phyloP scores from a whole-genome alignment of 2,888 invertebrate species.

The Agrotis exclamationis region DNA sequence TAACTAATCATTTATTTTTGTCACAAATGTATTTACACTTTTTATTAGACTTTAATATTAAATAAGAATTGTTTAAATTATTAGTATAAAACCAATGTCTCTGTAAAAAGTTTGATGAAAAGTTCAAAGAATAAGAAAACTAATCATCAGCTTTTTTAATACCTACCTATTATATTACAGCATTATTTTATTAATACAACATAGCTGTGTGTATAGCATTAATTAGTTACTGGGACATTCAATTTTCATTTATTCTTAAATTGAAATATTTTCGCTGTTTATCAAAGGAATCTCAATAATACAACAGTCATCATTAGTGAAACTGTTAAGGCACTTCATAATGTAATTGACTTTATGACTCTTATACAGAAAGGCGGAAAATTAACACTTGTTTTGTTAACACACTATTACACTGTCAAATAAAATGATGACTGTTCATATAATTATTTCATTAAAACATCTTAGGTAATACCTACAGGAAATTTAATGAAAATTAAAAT shows the following conservation, averaged over 20 bases:
- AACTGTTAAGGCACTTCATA: conserved; percentile 70
- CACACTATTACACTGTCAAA: conserved; percentile 21
- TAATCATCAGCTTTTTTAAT: conserved; percentile 20
- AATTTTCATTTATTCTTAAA: conserved; percentile 15
- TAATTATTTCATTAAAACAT: conserved; percentile 5
- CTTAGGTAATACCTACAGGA: neutral
- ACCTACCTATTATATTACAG: too few species aligned
- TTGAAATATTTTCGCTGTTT: conserved; percentile 35
- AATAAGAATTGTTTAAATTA: conserved; percentile 14
- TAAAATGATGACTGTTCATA: conserved; percentile 4
- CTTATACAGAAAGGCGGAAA: conserved; percentile 55
- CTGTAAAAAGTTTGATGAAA: conserved; percentile 2
- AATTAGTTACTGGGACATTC: conserved; percentile 7
- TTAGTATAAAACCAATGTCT: conserved; percentile 8
- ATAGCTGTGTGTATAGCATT: conserved; percentile 2
- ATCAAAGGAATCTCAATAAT: conserved; percentile 27
- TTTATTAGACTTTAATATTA: neutral
- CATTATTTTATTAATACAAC: too few species aligned
- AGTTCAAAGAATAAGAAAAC: conserved; percentile 21
- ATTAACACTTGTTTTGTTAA: conserved; percentile 31
- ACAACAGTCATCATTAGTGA: conserved; percentile 32
- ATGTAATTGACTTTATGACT: conserved; percentile 60
- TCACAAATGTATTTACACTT: conserved; percentile 36
- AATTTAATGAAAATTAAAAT: neutral
- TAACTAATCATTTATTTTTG: conserved; percentile 47